phyloP scores from a whole-genome alignment of 2,888 invertebrate genomes.

The Mellilla xanthometata region DNA sequence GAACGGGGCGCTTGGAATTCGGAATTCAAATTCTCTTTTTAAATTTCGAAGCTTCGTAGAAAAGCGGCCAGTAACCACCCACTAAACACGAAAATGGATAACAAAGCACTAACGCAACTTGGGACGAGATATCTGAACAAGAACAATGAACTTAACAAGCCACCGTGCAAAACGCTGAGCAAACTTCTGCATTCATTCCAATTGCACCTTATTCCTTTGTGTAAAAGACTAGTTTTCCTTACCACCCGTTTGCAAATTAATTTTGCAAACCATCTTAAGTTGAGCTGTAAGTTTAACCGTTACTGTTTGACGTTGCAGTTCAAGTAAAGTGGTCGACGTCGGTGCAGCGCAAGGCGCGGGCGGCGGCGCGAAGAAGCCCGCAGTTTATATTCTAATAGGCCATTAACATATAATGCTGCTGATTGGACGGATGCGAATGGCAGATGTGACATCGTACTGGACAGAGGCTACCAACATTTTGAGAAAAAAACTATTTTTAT shows the following conservation, averaged over 20 bases:
- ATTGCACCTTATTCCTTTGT: not conserved
- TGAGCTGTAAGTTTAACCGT: slow-evolving; percentile 31
- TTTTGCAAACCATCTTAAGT: slow-evolving; percentile 39
- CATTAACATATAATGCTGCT: slow-evolving; percentile 83
- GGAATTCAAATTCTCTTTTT: slow-evolving; percentile 35
- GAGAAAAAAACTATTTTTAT: too few species aligned
- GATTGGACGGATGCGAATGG: slow-evolving; percentile 83
- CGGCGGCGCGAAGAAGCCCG: slow-evolving; percentile 65
- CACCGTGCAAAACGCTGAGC: slow-evolving; percentile 51
- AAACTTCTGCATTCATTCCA: slow-evolving; percentile 2
- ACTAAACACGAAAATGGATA: slow-evolving; percentile 52
- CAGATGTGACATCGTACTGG: slow-evolving; percentile 63
- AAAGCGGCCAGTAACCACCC: slow-evolving; percentile 38
- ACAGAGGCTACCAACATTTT: slow-evolving; percentile 51
- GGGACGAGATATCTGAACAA: slow-evolving; percentile 49
- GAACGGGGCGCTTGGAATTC: slow-evolving; percentile 48
- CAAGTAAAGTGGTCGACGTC: slow-evolving; percentile 44
- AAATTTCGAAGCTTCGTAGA: slow-evolving; percentile 22
- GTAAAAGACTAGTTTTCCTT: slow-evolving; percentile 27
- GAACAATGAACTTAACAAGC: slow-evolving; percentile 68
- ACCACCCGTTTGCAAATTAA: slow-evolving; percentile 14
- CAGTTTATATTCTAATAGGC: slow-evolving; percentile 79
- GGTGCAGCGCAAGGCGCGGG: slow-evolving; percentile 38
- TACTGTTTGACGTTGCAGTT: slow-evolving; percentile 3
- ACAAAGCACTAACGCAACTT: slow-evolving; percentile 44